phyloP scores from a whole-genome alignment of 2,113 vertebrate genomes.

The Sclerurus mexicanus region DNA sequence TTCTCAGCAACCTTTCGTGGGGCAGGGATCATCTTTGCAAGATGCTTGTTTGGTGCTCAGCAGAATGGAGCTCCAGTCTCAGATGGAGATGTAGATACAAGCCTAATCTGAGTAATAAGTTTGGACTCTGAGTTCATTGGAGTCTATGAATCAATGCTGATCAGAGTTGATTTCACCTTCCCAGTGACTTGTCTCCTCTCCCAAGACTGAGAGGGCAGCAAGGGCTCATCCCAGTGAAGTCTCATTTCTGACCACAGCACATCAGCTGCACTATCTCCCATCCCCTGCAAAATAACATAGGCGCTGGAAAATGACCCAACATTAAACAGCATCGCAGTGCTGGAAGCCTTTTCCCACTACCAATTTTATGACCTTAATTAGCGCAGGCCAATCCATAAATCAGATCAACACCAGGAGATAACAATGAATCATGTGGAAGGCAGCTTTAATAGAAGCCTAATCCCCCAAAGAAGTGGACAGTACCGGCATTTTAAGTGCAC shows the following conservation, averaged over 20 bases:
- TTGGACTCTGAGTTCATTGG: background rate
- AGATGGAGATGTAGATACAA: background rate
- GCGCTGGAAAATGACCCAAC: background rate
- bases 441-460: constrained; percentile 49
- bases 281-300: background rate
- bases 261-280: background rate
- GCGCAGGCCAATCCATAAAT: constrained; percentile 55
- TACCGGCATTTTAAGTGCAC: constrained; percentile 31
- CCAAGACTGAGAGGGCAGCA: background rate
- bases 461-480: constrained; percentile 38
- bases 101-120: background rate
- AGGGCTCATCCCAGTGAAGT: background rate
- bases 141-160: background rate
- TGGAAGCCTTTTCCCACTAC: constrained; percentile 54
- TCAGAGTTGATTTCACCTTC: background rate
- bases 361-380: constrained; percentile 62
- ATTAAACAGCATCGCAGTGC: background rate
- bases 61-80: background rate
- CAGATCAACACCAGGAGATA: constrained; percentile 58
- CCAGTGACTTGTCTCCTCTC: background rate
- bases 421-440: constrained; percentile 20
- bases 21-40: background rate
- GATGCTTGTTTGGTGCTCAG: background rate
- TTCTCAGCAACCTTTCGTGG: background rate
- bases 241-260: background rate